Evolutionary conservation across 2,888 invertebrate species (phyloP), one percentile per base, ranked within the genome.

Genomic region (Epistrophe eligans): DNA sequence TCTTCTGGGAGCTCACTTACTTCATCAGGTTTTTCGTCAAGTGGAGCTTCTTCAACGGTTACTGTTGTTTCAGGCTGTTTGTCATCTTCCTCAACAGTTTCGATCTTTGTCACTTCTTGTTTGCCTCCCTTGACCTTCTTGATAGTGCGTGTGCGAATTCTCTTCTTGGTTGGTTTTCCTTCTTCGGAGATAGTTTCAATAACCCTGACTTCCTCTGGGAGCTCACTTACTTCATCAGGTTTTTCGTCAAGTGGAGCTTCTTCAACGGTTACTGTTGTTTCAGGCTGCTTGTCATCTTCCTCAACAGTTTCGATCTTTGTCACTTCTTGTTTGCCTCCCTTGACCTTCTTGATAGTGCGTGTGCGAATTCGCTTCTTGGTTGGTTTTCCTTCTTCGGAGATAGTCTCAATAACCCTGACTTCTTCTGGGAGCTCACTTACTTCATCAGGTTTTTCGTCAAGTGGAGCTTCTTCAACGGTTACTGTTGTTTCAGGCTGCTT

Each of bases 51-150:
- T 52, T 74, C 81, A 13, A 92, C 90, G 4, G 91, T 90, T n/a
- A 93, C 91, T 15, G 91, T 90, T 80, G 91, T 90, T 90, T 93
- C 89, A 79, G 93, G 92, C 91, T 92, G 89, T 89, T 91, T 91
- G 79, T 90, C 91, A 84, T 90, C 92, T 89, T 91, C 91, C 89
- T 91, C 91, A 58, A 89, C 89, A 9, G 89, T 91, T 76, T 90
- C 90, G 55, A 91, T 90, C 84, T 91, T 91, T 4, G 91, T 91
- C 4, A 91, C 89, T 90, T 93, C 91, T 76, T 90, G 89, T 81
- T 89, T 90, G 11, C 84, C 84, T 2, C 91, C 92, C 76, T 90
- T 89, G 24, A 89, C 89, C 88, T 92, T 92, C 87, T 92, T 92
- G 50, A 93, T 92, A 0, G 90, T 89, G n/a, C 91, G 91, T 84